Evolutionary conservation across 2,797 vertebrate species (phyloP), one percentile per base, ranked within the genome.

Genomic region (Cossypha caffra): DNA sequence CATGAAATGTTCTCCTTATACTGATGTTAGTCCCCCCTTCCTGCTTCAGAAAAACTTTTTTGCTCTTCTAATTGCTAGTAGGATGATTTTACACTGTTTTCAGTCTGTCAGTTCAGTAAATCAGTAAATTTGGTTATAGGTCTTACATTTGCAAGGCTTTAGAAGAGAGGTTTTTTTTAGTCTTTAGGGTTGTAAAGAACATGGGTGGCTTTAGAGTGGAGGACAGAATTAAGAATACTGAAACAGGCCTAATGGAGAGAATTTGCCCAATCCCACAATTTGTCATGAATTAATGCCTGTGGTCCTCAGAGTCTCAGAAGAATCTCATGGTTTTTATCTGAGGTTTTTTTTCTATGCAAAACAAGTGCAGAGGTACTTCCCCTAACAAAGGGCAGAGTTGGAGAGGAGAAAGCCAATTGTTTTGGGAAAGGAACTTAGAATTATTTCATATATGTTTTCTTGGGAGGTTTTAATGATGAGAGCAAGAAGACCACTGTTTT

Each of bases 381-480:
- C 14, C n/a, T 31, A 61, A 35, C 23, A 62, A 74, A 92, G 35
- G 24, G 10, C 21, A 86, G 43, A 68, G 50, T 7, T 42, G 23
- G 48, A 82, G 26, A 92, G 3, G 24, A 59, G 15, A 37, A n/a
- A 89, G 31, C n/a, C 35, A 58, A 3, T 8, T 38, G 6, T 55
- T 86, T 54, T 11, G 26, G 58, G n/a, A 91, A 77, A 76, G 25
- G 24, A 75, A 13, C 16, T 71, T 35, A 4, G 7, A 51, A 8
- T 63, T 52, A 59, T 40, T 69, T 50, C 18, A 17, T 19, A 35
- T 7, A 9, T 57, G 10, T 13, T 76, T 73, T 62, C 10, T 8
- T 62, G 35, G 0, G 0, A 0, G 1, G 2, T 31, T 47, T 57
- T 29, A 43, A 31, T 4, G 51, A 43, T 18, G 5, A 52, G 47